Base-by-base conservation (phyloP, 2,113 vertebrate genomes). In the Tachysurus vachellii region DNA sequence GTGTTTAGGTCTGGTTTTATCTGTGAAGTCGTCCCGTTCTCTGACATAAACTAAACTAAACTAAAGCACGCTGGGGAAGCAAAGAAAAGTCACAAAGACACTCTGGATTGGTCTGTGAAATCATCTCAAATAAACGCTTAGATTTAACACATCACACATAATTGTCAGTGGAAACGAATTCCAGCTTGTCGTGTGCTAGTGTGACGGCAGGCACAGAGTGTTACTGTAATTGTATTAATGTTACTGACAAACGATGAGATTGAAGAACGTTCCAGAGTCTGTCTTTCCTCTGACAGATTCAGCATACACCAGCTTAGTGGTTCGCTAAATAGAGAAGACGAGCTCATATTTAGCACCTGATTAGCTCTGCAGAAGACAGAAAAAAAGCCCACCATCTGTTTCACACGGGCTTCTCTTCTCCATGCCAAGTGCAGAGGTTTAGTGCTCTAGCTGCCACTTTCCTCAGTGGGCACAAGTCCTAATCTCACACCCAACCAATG, bases 311-410 rank as follows among this genome's bases (percentile, higher is more conserved):
- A 70, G 81, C 42, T 13, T 56, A 16, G n/a, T 59, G 71, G 70
- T 44, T 71, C 80, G 59, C 59, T 56, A 71, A 59, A 23, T 50
- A 79, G 62, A n/a, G 85, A 89, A 91, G 91, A 93, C 87, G 89
- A 91, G 91, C 88, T 86, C 88, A 92, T 94, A 92, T 93, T 94
- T 93, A 94, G 91, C 92, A 92, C 89, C 91, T 92, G 93, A 94
- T 94, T 92, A 93, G 89, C 42, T 2, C 81, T 89, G 89, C 76
- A 85, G 88, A 92, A 91, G 90, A 91, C 90, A 90, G 82, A 92
- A 61, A 42, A 77, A 59, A 57, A 81, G 64, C 70, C 44, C 83
- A 76, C 94, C 94, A 95, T 94, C 94, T 95, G 94, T 90, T 93
- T 92, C 92, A 90, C 91, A 93, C 90, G 90, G 91, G 91, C 89